Percentiles rank a stretch among this genome's conserved stretches.
phyloP scores from a whole-genome alignment of 2,113 vertebrate genomes.

The Chionomys nivalis region DNA sequence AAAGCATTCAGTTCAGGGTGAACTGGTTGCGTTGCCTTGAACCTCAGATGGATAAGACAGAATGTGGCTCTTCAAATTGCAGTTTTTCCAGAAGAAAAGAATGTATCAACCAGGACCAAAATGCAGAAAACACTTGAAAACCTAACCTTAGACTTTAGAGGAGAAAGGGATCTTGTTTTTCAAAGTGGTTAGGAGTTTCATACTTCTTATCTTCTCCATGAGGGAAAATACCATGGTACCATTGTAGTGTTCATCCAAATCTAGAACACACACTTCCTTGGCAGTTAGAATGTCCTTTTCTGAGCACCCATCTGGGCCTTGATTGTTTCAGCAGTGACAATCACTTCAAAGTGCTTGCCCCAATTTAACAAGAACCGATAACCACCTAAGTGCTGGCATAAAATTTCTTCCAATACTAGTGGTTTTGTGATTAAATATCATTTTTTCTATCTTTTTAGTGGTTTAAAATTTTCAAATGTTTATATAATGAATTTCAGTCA shows the following conservation, averaged over 20 bases:
- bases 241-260: neutral
- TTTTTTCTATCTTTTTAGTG: neutral
- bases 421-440: neutral
- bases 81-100: neutral
- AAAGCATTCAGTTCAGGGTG: neutral
- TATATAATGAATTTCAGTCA: neutral
- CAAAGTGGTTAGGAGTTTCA: neutral
- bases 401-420: neutral
- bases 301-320: neutral
- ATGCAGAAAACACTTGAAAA: neutral
- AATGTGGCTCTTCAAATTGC: neutral
- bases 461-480: neutral
- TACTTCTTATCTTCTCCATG: neutral
- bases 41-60: rapidly evolving
- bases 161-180: neutral
- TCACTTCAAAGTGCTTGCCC: neutral
- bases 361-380: neutral
- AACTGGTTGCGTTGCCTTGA: too few species aligned
- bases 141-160: neutral
- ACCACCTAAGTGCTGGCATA: neutral
- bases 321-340: neutral
- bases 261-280: neutral
- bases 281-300: neutral
- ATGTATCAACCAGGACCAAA: neutral
- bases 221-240: neutral